Percentiles rank a stretch among this genome's conserved stretches.
phyloP scores from a whole-genome alignment of 2,113 vertebrate genomes.

The Carollia perspicillata region DNA sequence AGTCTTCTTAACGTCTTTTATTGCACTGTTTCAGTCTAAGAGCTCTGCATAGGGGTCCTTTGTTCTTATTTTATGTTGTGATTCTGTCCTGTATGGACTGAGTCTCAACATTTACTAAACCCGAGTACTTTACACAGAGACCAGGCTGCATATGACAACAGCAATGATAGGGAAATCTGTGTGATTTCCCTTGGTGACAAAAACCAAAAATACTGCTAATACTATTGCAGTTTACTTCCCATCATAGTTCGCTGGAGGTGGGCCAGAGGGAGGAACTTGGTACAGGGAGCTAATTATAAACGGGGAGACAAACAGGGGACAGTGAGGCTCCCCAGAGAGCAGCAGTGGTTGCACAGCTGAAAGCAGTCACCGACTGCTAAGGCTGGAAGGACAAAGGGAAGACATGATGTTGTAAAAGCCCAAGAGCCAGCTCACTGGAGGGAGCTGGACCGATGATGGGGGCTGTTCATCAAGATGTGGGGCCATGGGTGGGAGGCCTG shows the following conservation, averaged over 20 bases:
- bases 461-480: background rate
- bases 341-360: background rate
- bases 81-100: background rate
- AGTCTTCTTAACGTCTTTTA: background rate
- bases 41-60: background rate
- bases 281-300: background rate
- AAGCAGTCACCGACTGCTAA: too few relatives aligned
- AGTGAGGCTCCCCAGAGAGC: background rate
- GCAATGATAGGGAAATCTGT: too few relatives aligned
- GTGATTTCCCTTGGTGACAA: background rate
- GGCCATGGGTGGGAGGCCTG: too few relatives aligned
- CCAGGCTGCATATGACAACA: background rate
- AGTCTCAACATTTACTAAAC: background rate
- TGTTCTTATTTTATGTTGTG: background rate
- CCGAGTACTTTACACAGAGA: background rate
- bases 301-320: background rate
- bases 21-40: background rate
- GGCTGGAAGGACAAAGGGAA: background rate
- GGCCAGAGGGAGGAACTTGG: background rate
- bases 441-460: background rate
- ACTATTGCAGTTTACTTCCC: background rate
- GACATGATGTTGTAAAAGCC: background rate
- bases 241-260: background rate
- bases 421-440: background rate
- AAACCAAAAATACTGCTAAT: background rate